A percentile compares a stretch with the other conserved stretches of the same genome.
phyloP scores from a whole-genome alignment of 2,113 vertebrate genomes.

The Nematolebias whitei region DNA sequence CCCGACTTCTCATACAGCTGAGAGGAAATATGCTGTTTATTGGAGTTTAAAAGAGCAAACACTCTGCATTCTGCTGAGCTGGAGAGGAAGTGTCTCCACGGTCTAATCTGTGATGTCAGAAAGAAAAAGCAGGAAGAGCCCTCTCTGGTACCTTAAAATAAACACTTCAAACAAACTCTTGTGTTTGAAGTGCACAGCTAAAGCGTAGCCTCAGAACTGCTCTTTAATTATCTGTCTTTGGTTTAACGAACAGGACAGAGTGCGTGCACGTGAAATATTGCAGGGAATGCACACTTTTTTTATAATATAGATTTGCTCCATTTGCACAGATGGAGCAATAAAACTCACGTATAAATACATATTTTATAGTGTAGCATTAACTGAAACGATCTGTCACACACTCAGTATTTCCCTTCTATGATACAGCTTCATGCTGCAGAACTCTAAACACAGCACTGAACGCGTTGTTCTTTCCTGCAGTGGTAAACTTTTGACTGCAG shows the following conservation, averaged over 20 bases:
- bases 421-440: background rate
- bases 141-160: conserved; percentile 40
- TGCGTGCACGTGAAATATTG: conserved; percentile 23
- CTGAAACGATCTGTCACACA: background rate
- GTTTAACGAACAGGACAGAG: conserved; percentile 14
- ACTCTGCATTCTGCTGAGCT: conserved; percentile 64
- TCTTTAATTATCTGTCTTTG: conserved; percentile 33
- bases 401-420: background rate
- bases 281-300: background rate
- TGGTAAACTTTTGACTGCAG: conserved; percentile 6
- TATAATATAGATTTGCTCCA: background rate
- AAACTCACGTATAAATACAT: background rate
- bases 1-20: conserved; percentile 59
- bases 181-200: conserved; percentile 54
- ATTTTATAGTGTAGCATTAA: background rate
- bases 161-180: conserved; percentile 57
- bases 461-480: background rate
- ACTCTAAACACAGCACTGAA: background rate
- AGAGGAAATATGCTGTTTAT: conserved; percentile 49
- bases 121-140: conserved; percentile 48
- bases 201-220: conserved; percentile 26
- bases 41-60: conserved; percentile 54
- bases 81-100: conserved; percentile 59
- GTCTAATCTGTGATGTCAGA: conserved; percentile 63
- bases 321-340: conserved; percentile 4